Evolutionary conservation across 2,888 invertebrate genomes (phyloP).

Genomic region (Ferdinandea cuprea): DNA sequence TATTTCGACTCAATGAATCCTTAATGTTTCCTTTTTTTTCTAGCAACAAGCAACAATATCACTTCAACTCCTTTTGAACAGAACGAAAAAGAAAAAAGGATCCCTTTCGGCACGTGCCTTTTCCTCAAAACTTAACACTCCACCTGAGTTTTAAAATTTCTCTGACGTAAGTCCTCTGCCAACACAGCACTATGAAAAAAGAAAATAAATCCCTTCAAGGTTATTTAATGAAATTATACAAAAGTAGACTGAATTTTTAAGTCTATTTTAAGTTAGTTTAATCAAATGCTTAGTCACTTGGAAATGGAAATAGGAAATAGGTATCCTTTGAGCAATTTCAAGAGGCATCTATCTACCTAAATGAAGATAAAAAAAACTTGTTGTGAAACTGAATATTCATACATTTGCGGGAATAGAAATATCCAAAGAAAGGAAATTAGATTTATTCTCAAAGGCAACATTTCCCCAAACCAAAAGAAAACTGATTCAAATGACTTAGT

Average conservation of each 20-base stretch:
- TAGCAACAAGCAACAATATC: no score
- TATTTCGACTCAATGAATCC: no score
- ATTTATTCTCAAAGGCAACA: background rate
- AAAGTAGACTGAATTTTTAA: background rate
- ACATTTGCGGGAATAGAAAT: background rate
- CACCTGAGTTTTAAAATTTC: no score
- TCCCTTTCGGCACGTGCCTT: no score
- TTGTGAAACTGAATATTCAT: background rate
- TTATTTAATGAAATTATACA: background rate
- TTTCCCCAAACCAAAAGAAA: background rate
- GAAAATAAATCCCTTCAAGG: background rate
- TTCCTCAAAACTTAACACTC: no score
- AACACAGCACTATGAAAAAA: no score
- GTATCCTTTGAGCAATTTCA: background rate
- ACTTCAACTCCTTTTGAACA: no score
- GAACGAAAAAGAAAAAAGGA: no score
- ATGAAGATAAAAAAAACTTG: no score
- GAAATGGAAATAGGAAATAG: background rate
- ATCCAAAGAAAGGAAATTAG: background rate
- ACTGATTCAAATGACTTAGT: background rate
- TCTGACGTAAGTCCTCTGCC: no score
- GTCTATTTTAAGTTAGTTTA: background rate
- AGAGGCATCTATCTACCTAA: background rate
- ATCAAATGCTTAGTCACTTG: background rate
- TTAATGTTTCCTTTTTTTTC: no score